Conservation (phyloP, 2,113 vertebrate species). For the Naja naja region DNA sequence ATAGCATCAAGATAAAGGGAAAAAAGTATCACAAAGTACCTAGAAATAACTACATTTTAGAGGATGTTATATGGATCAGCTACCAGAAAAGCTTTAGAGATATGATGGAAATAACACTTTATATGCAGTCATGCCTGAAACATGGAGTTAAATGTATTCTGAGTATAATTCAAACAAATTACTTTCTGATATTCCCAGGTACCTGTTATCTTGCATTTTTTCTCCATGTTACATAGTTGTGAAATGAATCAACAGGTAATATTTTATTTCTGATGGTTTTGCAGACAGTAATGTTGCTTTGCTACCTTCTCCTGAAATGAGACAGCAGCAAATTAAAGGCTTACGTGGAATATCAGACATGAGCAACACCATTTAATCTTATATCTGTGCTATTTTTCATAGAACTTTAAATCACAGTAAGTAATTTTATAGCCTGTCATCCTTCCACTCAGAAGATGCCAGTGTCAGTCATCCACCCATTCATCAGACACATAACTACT, state of each 20-base stretch:
- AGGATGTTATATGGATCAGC: background rate
- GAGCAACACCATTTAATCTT: constrained; percentile 30
- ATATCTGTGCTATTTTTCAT: constrained; percentile 20
- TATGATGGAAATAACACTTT: background rate
- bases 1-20: background rate
- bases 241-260: constrained; percentile 14
- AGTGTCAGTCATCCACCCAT: constrained; percentile 22
- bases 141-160: background rate
- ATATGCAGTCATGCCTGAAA: background rate
- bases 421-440: constrained; percentile 27
- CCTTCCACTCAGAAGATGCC: constrained; percentile 31
- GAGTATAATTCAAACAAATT: background rate
- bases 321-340: constrained; percentile 15
- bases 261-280: background rate
- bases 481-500: constrained; percentile 14
- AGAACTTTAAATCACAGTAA: constrained; percentile 29
- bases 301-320: constrained; percentile 10
- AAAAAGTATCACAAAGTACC: background rate
- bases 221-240: background rate
- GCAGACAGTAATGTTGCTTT: constrained; percentile 4
- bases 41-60: background rate
- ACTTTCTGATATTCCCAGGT: background rate
- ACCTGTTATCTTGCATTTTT: constrained; percentile 7
- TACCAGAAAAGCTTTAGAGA: background rate
- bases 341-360: constrained; percentile 29